Evolutionary conservation across 2,797 vertebrate genomes (phyloP).

Genomic region (Gorsachius magnificus): DNA sequence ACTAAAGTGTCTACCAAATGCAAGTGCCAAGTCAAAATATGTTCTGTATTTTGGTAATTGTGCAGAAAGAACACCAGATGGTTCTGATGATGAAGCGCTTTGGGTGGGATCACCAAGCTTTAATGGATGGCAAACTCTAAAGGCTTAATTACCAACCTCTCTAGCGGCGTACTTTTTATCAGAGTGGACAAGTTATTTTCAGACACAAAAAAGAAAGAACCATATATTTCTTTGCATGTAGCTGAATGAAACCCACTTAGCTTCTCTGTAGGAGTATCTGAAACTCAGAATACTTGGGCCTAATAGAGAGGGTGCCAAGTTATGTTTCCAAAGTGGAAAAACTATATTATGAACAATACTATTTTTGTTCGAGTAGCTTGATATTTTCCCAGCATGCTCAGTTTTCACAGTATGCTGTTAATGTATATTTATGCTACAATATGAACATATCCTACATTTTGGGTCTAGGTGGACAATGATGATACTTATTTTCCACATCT

Average conservation of each 20-base stretch:
- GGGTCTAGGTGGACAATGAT: background rate
- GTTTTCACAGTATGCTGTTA: background rate
- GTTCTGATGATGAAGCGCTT: conserved; percentile 61
- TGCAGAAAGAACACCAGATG: conserved; percentile 71
- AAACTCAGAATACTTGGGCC: background rate
- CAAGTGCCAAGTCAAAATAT: conserved; percentile 72
- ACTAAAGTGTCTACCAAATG: conserved; percentile 67
- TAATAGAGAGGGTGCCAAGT: conserved; percentile 13
- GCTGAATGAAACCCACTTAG: background rate
- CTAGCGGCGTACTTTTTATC: conserved; percentile 26
- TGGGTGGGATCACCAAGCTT: conserved; percentile 63
- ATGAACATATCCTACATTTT: background rate
- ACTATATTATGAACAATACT: background rate
- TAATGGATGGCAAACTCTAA: conserved; percentile 63
- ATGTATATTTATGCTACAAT: background rate
- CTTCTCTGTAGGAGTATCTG: background rate
- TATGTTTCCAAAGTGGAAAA: conserved; percentile 24
- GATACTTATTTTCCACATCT: background rate
- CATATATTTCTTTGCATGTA: background rate
- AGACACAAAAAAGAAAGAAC: background rate
- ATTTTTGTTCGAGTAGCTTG: background rate
- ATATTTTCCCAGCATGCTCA: background rate
- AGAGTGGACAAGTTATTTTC: conserved; percentile 31
- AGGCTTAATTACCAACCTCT: conserved; percentile 48
- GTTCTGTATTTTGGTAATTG: conserved; percentile 73